phyloP scores from a whole-genome alignment of 2,797 vertebrate genomes.

The Anolis apletophallus region DNA sequence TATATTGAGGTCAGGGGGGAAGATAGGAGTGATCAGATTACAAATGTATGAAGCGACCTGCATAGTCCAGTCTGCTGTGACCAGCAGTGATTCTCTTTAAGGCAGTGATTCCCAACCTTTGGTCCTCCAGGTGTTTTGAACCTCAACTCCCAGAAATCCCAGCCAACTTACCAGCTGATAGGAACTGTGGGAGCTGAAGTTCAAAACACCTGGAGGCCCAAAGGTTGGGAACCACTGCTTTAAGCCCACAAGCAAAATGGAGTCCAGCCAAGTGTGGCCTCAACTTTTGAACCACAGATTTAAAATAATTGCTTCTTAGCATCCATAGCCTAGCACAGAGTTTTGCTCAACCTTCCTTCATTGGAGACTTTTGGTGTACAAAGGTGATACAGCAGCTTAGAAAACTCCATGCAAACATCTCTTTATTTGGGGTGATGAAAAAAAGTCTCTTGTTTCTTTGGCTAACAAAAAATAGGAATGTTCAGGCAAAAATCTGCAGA shows the following conservation, averaged over 20 bases:
- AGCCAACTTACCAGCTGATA: too few species aligned
- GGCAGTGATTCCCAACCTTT: too few species aligned
- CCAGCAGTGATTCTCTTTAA: too few species aligned
- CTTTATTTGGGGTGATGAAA: too few species aligned
- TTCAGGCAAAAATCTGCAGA: too few species aligned
- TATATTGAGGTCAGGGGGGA: constrained; percentile 16
- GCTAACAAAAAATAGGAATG: not conserved
- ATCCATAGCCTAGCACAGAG: too few species aligned
- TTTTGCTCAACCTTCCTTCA: not conserved
- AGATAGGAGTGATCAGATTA: not conserved
- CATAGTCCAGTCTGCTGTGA: not conserved
- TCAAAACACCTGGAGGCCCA: too few species aligned
- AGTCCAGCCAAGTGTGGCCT: not conserved
- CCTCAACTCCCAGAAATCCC: too few species aligned
- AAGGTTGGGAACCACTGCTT: too few species aligned
- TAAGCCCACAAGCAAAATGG: not conserved
- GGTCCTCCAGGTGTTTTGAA: too few species aligned
- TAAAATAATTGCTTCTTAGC: too few species aligned
- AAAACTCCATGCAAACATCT: not conserved
- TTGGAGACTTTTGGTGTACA: not conserved
- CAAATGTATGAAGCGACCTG: not conserved
- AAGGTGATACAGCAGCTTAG: not conserved
- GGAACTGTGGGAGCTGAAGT: too few species aligned
- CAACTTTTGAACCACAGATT: not conserved
- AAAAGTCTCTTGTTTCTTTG: not conserved